Conservation (phyloP, 37 sponge, comb jelly and placozoan genomes). For the Halisarca cf. caerulea region DNA sequence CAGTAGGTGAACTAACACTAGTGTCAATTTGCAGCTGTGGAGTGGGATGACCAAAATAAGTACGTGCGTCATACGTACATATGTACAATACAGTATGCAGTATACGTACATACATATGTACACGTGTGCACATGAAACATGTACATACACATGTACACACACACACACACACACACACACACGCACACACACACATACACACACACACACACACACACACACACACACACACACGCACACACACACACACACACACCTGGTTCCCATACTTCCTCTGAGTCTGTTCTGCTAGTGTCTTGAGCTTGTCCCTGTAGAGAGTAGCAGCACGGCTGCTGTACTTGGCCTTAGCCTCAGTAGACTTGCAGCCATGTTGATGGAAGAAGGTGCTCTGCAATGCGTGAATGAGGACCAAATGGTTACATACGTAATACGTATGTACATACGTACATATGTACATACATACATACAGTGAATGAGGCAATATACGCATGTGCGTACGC, state of each 20-base stretch:
- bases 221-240: slow-evolving; percentile 18
- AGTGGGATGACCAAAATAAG: background rate
- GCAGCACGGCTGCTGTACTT: slow-evolving; percentile 99
- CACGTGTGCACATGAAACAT: background rate
- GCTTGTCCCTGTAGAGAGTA: slow-evolving; percentile 89
- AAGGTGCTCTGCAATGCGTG: slow-evolving; percentile 75
- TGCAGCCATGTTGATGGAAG: slow-evolving; percentile 94
- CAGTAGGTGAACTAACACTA: slow-evolving; percentile 11
- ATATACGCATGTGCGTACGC: no score
- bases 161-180: slow-evolving; percentile 16
- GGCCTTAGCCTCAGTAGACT: slow-evolving; percentile 69
- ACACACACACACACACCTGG: slow-evolving; percentile 54
- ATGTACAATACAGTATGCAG: background rate
- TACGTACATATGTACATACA: no score
- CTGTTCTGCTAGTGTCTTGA: slow-evolving; percentile 64
- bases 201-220: slow-evolving; percentile 26
- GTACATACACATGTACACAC: background rate
- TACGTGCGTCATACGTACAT: background rate
- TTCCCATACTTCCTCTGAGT: slow-evolving; percentile 77
- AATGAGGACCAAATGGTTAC: no score
- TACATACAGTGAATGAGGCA: no score
- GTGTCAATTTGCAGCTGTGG: slow-evolving; percentile 42
- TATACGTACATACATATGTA: slow-evolving; percentile 5
- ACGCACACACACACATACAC: slow-evolving; percentile 6
- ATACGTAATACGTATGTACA: no score